These are phyloP conservation scores for Myotis pilosus DNA, from an alignment of 2,797 vertebrate species.

Conservation along the genomic window DNA sequence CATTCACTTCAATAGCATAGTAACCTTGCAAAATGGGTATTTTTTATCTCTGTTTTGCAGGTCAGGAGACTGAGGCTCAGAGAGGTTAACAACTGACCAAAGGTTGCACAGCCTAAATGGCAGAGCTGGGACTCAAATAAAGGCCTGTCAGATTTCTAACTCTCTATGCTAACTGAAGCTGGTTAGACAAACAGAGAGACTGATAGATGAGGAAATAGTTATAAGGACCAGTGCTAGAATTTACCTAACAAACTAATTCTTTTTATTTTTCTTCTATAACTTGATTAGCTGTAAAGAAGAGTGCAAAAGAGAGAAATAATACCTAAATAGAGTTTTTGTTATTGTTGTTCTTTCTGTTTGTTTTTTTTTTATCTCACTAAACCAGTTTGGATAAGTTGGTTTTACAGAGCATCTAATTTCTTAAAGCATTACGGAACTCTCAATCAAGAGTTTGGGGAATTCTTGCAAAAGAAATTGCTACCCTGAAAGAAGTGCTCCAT, in stretches of 20 bases:
- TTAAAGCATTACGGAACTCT: neutral
- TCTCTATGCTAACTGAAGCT: neutral
- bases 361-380: neutral
- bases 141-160: neutral
- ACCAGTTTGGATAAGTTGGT: neutral
- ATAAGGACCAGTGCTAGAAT: neutral
- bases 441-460: neutral
- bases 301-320: neutral
- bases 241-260: neutral
- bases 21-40: neutral
- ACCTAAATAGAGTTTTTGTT: neutral
- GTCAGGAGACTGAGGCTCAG: too few species aligned
- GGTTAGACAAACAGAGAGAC: neutral
- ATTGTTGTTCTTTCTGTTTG: neutral
- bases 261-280: neutral
- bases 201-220: neutral
- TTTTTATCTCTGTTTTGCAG: too few species aligned
- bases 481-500: neutral
- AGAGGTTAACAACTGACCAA: neutral
- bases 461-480: neutral
- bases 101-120: neutral
- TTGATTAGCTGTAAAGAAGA: neutral
- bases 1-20: neutral
- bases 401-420: neutral
- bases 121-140: neutral